phyloP scores from a whole-genome alignment of 2,797 vertebrate species.

The Accipiter fasciatus region DNA sequence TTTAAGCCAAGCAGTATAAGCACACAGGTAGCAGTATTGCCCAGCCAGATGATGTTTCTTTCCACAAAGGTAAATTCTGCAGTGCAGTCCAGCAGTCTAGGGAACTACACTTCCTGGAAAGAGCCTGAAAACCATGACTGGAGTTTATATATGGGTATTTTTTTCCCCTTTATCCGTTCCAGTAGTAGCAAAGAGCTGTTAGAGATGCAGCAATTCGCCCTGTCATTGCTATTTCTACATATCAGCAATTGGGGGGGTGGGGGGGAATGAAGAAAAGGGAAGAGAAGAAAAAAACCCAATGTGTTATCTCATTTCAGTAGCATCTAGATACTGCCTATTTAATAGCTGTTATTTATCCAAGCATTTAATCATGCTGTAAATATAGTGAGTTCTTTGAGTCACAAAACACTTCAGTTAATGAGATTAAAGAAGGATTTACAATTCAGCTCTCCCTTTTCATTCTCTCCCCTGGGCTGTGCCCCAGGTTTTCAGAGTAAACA shows the following conservation, averaged over 20 bases:
- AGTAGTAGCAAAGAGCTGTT: neutral
- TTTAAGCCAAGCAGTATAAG: constrained; percentile 8
- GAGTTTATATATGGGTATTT: neutral
- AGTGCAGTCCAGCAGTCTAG: neutral
- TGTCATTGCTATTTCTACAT: neutral
- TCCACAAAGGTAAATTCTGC: neutral
- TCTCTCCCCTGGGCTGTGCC: neutral
- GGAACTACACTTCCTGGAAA: neutral
- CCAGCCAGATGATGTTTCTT: neutral
- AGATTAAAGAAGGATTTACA: constrained; percentile 32
- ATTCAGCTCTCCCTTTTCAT: neutral
- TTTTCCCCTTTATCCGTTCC: neutral
- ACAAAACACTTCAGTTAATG: neutral
- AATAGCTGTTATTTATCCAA: constrained; percentile 50
- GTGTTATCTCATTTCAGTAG: neutral
- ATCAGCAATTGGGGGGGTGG: neutral
- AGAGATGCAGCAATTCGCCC: neutral
- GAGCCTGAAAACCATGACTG: neutral
- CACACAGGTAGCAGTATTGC: neutral
- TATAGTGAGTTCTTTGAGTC: neutral
- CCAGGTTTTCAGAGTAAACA: neutral
- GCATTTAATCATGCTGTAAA: constrained; percentile 49
- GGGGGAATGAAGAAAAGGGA: neutral
- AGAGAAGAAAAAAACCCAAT: neutral
- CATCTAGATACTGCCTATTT: constrained; percentile 10